Percentiles rank a stretch among this genome's conserved stretches.
Conservation (phyloP, 2,888 invertebrate genomes). For the Linnaemya vulpina region DNA sequence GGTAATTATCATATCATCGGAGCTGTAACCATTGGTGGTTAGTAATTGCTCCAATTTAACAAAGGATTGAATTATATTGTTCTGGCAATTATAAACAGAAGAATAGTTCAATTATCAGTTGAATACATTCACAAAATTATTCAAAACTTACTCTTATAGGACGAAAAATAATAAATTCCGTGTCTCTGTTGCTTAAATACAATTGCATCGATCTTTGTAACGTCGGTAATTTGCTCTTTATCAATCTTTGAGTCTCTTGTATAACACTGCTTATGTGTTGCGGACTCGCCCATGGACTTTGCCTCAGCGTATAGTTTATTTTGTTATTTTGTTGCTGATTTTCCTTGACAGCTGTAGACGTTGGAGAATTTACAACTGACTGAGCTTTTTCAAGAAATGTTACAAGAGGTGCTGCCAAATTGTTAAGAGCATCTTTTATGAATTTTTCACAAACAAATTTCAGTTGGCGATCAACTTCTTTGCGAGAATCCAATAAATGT, state of each 20-base stretch:
- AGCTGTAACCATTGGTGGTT: slow-evolving; percentile 88
- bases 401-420: slow-evolving; percentile 89
- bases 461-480: slow-evolving; percentile 96
- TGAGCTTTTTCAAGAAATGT: slow-evolving; percentile 89
- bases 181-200: slow-evolving; percentile 97
- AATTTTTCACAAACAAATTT: slow-evolving; percentile 95
- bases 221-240: slow-evolving; percentile 90
- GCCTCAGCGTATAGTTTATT: slow-evolving; percentile 81
- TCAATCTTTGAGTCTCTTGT: slow-evolving; percentile 89
- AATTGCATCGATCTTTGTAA: slow-evolving; percentile 96
- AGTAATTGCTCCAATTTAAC: slow-evolving; percentile 92
- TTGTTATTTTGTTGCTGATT: slow-evolving; percentile 69
- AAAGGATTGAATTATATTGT: slow-evolving; percentile 94
- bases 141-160: slow-evolving; percentile 90
- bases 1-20: slow-evolving; percentile 92
- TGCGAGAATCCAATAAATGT: slow-evolving; percentile 95
- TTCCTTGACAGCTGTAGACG: slow-evolving; percentile 63
- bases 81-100: slow-evolving; percentile 84
- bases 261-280: slow-evolving; percentile 89
- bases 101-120: neutral
- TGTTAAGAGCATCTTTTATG: slow-evolving; percentile 90
- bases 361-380: slow-evolving; percentile 73
- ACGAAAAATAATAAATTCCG: slow-evolving; percentile 97
- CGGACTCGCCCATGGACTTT: slow-evolving; percentile 87
- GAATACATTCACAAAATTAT: neutral